Evolutionary conservation across 2,797 vertebrate genomes (phyloP).

Genomic region (Acrossocheilus fasciatus): DNA sequence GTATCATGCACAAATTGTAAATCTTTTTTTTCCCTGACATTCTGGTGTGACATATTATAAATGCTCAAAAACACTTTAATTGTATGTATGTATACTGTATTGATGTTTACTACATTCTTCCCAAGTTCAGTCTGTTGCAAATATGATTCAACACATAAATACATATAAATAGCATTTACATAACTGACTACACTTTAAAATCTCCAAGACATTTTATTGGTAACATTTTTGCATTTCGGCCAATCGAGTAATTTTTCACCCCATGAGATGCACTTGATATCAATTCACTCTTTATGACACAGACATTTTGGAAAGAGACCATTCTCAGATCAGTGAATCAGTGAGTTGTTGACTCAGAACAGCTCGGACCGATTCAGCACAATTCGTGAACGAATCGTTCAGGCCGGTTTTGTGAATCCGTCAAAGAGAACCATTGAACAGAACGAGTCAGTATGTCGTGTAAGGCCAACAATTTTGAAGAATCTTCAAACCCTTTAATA

Average conservation of each 20-base stretch:
- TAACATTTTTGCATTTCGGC: neutral
- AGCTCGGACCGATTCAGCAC: neutral
- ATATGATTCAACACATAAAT: neutral
- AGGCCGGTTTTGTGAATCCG: neutral
- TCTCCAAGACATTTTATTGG: neutral
- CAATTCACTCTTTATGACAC: neutral
- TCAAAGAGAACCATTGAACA: neutral
- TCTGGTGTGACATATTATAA: neutral
- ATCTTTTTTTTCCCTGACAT: neutral
- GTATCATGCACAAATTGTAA: neutral
- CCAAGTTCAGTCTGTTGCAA: neutral
- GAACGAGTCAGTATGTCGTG: neutral
- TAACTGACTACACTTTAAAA: neutral
- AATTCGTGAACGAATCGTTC: neutral
- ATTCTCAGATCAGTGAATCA: slow-evolving; percentile 4
- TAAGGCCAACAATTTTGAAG: neutral
- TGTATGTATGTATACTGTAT: neutral
- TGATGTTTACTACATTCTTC: neutral
- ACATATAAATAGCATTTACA: neutral
- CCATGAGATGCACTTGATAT: neutral
- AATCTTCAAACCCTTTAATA: neutral
- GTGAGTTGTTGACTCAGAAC: neutral
- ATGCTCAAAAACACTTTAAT: neutral
- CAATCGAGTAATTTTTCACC: neutral
- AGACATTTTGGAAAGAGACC: neutral